Evolutionary conservation across 2,113 vertebrate species (phyloP).

Genomic region (Salvator merianae): DNA sequence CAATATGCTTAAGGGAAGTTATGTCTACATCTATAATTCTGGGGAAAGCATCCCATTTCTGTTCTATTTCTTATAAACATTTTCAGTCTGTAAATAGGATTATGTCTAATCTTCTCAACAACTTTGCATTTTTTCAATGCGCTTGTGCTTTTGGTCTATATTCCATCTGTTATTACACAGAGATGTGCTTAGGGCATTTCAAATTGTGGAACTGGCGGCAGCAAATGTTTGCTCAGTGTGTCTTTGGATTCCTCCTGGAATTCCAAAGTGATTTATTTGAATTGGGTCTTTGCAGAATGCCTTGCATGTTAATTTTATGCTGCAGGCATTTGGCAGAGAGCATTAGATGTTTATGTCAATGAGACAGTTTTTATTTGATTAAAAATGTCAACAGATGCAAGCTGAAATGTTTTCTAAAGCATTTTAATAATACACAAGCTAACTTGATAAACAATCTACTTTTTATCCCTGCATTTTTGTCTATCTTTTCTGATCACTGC

Average conservation of each 20-base stretch:
- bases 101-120: slow-evolving; percentile 61
- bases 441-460: slow-evolving; percentile 22
- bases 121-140: slow-evolving; percentile 50
- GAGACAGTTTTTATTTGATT: slow-evolving; percentile 22
- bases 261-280: slow-evolving; percentile 45
- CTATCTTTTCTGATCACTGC: background rate
- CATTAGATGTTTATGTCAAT: slow-evolving; percentile 29
- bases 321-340: background rate
- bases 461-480: too few relatives aligned
- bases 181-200: slow-evolving; percentile 40
- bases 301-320: slow-evolving; percentile 43
- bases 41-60: background rate
- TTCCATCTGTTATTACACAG: slow-evolving; percentile 52
- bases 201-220: slow-evolving; percentile 52
- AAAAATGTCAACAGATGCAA: slow-evolving; percentile 52
- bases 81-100: slow-evolving; percentile 55
- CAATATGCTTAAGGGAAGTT: slow-evolving; percentile 22
- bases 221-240: slow-evolving; percentile 59
- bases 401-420: slow-evolving; percentile 35
- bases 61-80: slow-evolving; percentile 52
- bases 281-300: slow-evolving; percentile 43
- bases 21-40: slow-evolving; percentile 20
- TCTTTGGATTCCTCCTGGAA: slow-evolving; percentile 53
- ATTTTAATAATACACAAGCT: slow-evolving; percentile 34
- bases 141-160: slow-evolving; percentile 52